A percentile compares a stretch with the other conserved stretches of the same genome.
Conservation (phyloP, 2,113 vertebrate species). For the Lepisosteus oculatus region DNA sequence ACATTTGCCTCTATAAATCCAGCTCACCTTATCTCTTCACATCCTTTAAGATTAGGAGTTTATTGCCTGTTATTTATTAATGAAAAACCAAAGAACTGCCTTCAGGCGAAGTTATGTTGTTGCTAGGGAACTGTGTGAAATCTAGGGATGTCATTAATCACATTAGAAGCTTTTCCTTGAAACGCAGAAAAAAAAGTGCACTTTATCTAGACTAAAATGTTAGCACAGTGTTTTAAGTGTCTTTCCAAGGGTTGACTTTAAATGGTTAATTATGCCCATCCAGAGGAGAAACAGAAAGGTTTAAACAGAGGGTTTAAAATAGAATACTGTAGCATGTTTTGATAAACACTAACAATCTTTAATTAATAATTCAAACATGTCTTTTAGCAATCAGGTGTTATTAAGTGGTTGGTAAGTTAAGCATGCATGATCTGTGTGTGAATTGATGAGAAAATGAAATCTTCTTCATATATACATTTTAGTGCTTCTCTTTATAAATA, state of each 20-base stretch:
- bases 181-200: background rate
- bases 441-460: no score
- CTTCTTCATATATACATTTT: background rate
- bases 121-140: constrained; percentile 48
- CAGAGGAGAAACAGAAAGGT: no score
- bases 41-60: constrained; percentile 45
- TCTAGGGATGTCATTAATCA: constrained; percentile 32
- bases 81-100: constrained; percentile 41
- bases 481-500: background rate
- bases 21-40: constrained; percentile 28
- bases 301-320: no score
- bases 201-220: no score
- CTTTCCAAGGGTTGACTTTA: no score
- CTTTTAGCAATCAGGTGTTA: constrained; percentile 37
- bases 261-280: no score
- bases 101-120: constrained; percentile 34
- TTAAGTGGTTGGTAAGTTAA: constrained; percentile 43
- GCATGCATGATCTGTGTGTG: constrained; percentile 17
- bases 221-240: no score
- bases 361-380: background rate
- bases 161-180: background rate
- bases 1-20: constrained; percentile 39
- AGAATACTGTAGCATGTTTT: no score
- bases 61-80: constrained; percentile 55
- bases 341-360: no score